Base-by-base conservation (phyloP, 2,888 invertebrate species). In the Phyllotreta cruciferae region DNA sequence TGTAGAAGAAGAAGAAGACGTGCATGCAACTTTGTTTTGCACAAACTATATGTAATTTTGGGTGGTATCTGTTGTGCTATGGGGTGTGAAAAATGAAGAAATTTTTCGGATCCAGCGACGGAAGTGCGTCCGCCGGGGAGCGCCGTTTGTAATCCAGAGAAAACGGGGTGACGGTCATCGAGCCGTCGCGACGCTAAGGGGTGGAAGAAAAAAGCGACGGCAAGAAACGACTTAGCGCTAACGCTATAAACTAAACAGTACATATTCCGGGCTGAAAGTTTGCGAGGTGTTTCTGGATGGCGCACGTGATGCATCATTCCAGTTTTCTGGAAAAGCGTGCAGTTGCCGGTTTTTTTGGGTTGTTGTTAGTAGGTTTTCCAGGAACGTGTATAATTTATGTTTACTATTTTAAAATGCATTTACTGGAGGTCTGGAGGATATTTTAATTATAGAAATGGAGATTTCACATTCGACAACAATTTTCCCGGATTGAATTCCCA, bases 101-200 rank as follows among this genome's bases (percentile, higher is more conserved):
- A 49, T 39, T 36, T n/a, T 35, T 45, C 34, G 39, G 5, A 54
- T 45, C 35, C 11, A n/a, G 42, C 3, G 24, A 66, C 71, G 73
- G 73, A 74, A 70, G 71, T 73, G 71, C 71, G 71, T 73, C 71
- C 70, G 70, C 52, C 66, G 64, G 55, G 47, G 24, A 45, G 6
- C 11, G 45, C 47, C 47, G 39, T 6, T 24, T 47, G 3, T 24
- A 14, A 47, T 24, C 24, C 47, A 10, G 39, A 37, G 34, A 36
- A 41, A 58, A 58, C 35, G 24, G 37, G 36, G 49, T 60, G 45
- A 60, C 37, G 61, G 53, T 34, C 39, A 54, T 45, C 37, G 9
- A 45, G 14, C 35, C 34, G 8, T 45, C 56, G 13, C 38, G 52
- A 37, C 49, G 56, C 24, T 56, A 38, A 7, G 36, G 34, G 24